Evolutionary conservation across 2,113 vertebrate species (phyloP), one percentile per base, ranked within the genome.

Genomic region (Parus major): DNA sequence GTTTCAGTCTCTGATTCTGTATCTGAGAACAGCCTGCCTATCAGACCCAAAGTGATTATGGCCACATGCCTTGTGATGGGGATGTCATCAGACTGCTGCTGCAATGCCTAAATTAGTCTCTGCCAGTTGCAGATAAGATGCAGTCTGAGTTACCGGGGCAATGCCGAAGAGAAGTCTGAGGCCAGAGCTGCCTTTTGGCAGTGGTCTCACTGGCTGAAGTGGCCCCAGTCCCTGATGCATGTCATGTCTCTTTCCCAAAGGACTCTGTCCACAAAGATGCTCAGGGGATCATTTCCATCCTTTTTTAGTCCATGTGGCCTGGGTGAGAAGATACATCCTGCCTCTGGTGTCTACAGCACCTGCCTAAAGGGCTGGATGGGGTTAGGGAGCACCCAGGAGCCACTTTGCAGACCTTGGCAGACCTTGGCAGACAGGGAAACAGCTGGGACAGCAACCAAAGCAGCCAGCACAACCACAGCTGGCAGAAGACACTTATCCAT

Each of bases 81-180:
- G 75, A 59, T 90, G 79, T 76, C 90, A 86, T 94, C 85, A 72
- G 75, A 36, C 50, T 90, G 69, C 50, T 82, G 29, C 57, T 61
- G 90, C 77, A 84, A 4, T 84, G 89, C 49, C 41, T 65, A 44
- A 79, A 80, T 92, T 76, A 83, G 66, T 53, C 63, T 88, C 79
- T 93, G 85, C 23, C 35, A 4, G 36, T 57, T 77, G 79, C 82
- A 85, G 82, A 85, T 88, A 87, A 90, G 78, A 88, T 71, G 66
- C 29, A 24, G 21, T 46, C 50, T 2, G 9, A 77, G 59, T 47
- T 65, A 72, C 63, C 27, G 33, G 50, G 47, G 18, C 82, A 82
- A 57, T 29, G 79, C 29, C n/a, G 4, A 6, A 52, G 33, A 3
- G 7, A 89, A 78, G 9, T 18, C 14, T 2, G 1, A 47, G 63